Conservation (phyloP, 2,888 invertebrate genomes). For the Syrphus vitripennis region DNA sequence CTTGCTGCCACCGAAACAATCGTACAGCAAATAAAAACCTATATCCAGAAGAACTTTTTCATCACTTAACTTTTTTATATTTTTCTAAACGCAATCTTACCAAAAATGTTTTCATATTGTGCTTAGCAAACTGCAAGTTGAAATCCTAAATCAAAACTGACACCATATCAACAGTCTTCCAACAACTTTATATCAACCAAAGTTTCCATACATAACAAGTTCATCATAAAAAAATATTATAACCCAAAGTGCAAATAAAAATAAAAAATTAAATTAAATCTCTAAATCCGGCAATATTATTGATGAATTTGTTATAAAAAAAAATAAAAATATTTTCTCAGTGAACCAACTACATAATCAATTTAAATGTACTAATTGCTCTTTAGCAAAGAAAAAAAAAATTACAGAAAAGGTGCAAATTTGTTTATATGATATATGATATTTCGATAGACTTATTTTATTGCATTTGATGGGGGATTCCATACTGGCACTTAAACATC, state of each 20-base stretch:
- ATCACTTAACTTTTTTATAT: background rate
- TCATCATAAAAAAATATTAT: background rate
- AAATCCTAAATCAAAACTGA: constrained; percentile 60
- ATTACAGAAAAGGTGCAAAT: constrained; percentile 51
- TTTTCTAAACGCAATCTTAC: constrained; percentile 72
- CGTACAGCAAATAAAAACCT: constrained; percentile 75
- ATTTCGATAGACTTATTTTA: background rate
- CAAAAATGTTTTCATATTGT: constrained; percentile 75
- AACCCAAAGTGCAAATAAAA: constrained; percentile 3
- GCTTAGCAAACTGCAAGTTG: background rate
- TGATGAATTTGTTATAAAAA: constrained; percentile 9
- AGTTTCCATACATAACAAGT: constrained; percentile 41
- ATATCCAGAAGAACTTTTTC: background rate
- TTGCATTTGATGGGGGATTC: constrained; percentile 19
- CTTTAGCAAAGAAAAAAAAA: constrained; percentile 17
- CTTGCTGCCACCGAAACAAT: constrained; percentile 73
- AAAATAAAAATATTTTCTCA: constrained; percentile 18
- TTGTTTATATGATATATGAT: too few species aligned
- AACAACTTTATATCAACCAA: constrained; percentile 53
- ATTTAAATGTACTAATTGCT: constrained; percentile 58
- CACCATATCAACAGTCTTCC: background rate
- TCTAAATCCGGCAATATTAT: constrained; percentile 33
- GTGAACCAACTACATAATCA: background rate
- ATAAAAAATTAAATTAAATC: constrained; percentile 17
- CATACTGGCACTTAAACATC: constrained; percentile 12